A percentile compares a stretch with the other conserved stretches of the same genome.
Evolutionary conservation across 2,113 vertebrate genomes (phyloP).

Genomic region (Otis tarda): DNA sequence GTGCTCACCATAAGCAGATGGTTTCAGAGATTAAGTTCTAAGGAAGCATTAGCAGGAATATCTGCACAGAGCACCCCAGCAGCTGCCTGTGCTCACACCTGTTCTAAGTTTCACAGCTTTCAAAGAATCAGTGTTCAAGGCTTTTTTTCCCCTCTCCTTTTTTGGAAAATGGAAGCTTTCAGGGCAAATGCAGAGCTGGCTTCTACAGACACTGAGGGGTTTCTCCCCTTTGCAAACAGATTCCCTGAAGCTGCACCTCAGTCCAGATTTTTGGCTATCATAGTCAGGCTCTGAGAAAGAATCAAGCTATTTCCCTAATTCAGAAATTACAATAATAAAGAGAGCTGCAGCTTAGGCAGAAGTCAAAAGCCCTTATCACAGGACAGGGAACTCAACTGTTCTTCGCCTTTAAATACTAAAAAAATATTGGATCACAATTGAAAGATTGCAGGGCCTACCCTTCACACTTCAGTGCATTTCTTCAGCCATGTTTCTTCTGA

Average conservation of each 20-base stretch:
- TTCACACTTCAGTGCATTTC: not conserved
- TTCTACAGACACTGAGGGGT: not conserved
- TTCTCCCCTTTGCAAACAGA: not conserved
- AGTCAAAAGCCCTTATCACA: not conserved
- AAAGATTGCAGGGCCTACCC: not conserved
- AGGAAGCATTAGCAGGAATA: slow-evolving; percentile 64
- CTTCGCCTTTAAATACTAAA: not conserved
- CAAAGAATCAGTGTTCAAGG: slow-evolving; percentile 69
- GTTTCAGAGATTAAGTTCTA: slow-evolving; percentile 73
- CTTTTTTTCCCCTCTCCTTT: slow-evolving; percentile 45
- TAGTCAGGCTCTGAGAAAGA: not conserved
- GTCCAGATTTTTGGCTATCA: not conserved
- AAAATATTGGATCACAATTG: not conserved
- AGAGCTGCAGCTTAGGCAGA: not conserved
- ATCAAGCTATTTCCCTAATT: not conserved
- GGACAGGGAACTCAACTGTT: not conserved
- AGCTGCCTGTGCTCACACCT: slow-evolving; percentile 73
- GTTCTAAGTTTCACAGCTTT: slow-evolving; percentile 70
- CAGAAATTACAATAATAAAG: not conserved
- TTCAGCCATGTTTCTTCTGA: not conserved
- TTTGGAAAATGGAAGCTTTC: slow-evolving; percentile 35
- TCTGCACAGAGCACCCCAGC: slow-evolving; percentile 49
- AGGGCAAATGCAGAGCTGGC: not conserved
- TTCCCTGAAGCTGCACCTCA: not conserved
- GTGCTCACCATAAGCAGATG: slow-evolving; percentile 70